phyloP scores from a whole-genome alignment of 2,113 vertebrate species.

The Sarotherodon lohbergeri region DNA sequence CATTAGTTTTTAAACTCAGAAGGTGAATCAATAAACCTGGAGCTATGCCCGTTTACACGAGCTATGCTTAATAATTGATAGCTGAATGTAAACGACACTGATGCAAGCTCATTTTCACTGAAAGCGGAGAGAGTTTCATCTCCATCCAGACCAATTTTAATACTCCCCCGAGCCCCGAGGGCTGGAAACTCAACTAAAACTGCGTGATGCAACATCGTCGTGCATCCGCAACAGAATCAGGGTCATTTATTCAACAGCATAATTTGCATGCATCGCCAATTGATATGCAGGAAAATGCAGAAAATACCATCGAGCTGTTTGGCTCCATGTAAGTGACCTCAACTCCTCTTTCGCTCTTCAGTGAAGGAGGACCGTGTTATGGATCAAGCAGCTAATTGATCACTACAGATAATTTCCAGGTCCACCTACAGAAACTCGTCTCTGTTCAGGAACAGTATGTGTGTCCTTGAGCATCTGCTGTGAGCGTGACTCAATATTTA shows the following conservation, averaged over 20 bases:
- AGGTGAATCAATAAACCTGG: constrained; percentile 2
- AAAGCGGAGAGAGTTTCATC: constrained; percentile 1
- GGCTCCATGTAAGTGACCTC: background rate
- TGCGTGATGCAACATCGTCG: constrained; percentile 1
- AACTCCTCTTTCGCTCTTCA: background rate
- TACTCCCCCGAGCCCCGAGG: background rate
- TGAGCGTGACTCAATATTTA: background rate
- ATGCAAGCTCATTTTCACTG: constrained; percentile 19
- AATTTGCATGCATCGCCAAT: constrained; percentile 4
- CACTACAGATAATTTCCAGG: constrained; percentile 13
- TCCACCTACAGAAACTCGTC: background rate
- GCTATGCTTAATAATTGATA: constrained; percentile 25
- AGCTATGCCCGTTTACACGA: background rate
- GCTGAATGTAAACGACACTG: background rate
- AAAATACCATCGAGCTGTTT: background rate
- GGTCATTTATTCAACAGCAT: constrained; percentile 6
- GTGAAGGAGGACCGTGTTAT: background rate
- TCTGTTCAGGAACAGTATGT: background rate
- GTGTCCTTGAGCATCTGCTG: background rate
- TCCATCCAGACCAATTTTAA: constrained; percentile 1
- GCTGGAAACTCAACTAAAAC: background rate
- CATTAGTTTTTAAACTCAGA: background rate
- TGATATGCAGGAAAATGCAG: background rate
- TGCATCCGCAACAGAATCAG: background rate
- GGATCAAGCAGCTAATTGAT: constrained; percentile 42